phyloP scores from a whole-genome alignment of 37 sponge, comb jelly and placozoan genomes.

The Chondrilla cf. caribensis region DNA sequence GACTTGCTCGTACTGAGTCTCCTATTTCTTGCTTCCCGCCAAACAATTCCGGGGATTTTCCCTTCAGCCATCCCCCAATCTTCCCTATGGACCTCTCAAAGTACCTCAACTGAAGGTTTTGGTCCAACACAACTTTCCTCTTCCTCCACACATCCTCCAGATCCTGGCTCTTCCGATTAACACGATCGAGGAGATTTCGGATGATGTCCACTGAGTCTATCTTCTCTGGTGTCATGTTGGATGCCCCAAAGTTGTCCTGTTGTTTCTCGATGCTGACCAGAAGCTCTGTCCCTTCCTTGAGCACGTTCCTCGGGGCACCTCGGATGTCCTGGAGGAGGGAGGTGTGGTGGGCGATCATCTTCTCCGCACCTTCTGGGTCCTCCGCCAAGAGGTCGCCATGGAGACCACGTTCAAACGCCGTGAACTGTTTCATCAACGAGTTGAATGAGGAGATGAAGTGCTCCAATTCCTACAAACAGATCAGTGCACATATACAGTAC shows the following conservation, averaged over 20 bases:
- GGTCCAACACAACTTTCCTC: slow-evolving; percentile 45
- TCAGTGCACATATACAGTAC: too few species aligned
- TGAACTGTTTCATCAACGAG: slow-evolving; percentile 66
- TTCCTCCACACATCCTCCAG: slow-evolving; percentile 63
- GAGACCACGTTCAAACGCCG: slow-evolving; percentile 69
- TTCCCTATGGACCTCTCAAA: slow-evolving; percentile 65
- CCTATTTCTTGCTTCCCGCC: slow-evolving; percentile 51
- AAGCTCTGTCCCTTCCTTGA: slow-evolving; percentile 61
- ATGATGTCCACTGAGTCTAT: slow-evolving; percentile 66
- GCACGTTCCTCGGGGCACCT: slow-evolving; percentile 63
- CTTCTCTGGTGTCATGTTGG: slow-evolving; percentile 76
- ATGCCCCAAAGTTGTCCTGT: slow-evolving; percentile 47
- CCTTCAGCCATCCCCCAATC: slow-evolving; percentile 66
- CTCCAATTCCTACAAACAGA: slow-evolving; percentile 80
- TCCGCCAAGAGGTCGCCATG: slow-evolving; percentile 24
- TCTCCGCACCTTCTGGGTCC: slow-evolving; percentile 47
- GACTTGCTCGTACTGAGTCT: slow-evolving; percentile 20
- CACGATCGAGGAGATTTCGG: slow-evolving; percentile 41
- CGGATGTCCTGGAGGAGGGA: slow-evolving; percentile 59
- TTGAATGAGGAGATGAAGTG: slow-evolving; percentile 63
- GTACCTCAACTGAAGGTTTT: slow-evolving; percentile 49
- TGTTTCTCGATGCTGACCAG: slow-evolving; percentile 54
- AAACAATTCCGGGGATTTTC: slow-evolving; percentile 57
- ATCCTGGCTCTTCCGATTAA: slow-evolving; percentile 33
- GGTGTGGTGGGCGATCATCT: slow-evolving; percentile 43